A percentile compares a stretch with the other conserved stretches of the same genome.
Conservation (phyloP, 2,797 vertebrate species). For the Sciurus carolinensis region DNA sequence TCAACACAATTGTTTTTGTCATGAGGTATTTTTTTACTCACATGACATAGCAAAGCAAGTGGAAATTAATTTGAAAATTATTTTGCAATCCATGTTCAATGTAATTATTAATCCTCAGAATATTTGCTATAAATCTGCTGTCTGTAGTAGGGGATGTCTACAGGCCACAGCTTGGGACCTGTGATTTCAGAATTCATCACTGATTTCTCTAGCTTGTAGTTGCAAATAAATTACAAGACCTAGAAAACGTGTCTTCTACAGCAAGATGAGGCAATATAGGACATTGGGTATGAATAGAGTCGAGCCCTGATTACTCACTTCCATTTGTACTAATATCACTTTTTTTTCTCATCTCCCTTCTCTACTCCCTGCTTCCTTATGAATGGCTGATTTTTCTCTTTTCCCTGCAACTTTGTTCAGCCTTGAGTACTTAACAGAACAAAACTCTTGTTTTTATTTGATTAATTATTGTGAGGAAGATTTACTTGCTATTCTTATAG, state of each 20-base stretch:
- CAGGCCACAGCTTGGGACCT: not conserved
- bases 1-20: no score
- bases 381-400: not conserved
- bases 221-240: not conserved
- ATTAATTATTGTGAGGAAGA: not conserved
- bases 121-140: not conserved
- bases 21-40: not conserved
- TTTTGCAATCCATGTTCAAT: not conserved
- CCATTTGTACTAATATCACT: not conserved
- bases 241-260: not conserved
- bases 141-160: not conserved
- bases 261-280: no score
- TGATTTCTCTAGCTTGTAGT: not conserved
- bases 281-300: fast-evolving
- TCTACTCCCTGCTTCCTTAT: no score
- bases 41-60: no score
- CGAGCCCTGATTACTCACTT: not conserved
- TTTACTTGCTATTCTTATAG: not conserved
- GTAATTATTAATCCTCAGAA: not conserved
- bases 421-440: not conserved
- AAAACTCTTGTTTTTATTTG: not conserved
- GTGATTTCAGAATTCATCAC: not conserved
- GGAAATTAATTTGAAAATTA: not conserved
- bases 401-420: not conserved
- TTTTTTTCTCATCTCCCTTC: no score